A percentile compares a stretch with the other conserved stretches of the same genome.
Evolutionary conservation across 30 jellyfish, hydroid and myxozoan genomes (phyloP).

Genomic region (Euphysa ruthae): DNA sequence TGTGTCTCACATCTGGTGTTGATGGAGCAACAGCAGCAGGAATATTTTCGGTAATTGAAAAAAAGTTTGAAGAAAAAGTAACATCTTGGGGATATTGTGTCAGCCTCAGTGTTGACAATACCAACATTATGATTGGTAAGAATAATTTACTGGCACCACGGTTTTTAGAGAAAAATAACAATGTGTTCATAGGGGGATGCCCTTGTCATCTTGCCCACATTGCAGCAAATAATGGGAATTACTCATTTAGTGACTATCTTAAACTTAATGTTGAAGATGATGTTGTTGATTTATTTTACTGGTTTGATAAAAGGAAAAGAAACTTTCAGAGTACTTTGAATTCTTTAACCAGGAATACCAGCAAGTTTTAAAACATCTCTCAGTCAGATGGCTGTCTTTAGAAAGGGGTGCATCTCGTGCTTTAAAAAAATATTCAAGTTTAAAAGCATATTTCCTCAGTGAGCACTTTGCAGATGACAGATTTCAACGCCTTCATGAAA

Average conservation of each 20-base stretch:
- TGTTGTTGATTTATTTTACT: conserved; percentile 27
- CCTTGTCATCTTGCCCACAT: conserved; percentile 62
- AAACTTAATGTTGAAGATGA: conserved; percentile 21
- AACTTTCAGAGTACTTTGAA: conserved; percentile 30
- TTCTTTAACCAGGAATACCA: conserved; percentile 37
- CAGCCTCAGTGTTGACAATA: conserved; percentile 47
- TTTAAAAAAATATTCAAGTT: background rate
- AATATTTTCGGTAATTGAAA: conserved; percentile 11
- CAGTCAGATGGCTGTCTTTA: conserved; percentile 41
- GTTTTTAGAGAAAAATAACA: conserved; percentile 5
- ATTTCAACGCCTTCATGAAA: conserved; percentile 18
- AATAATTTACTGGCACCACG: conserved; percentile 44
- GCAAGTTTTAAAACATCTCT: conserved; percentile 14
- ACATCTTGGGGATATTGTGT: conserved; percentile 28
- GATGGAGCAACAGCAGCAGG: conserved; percentile 32
- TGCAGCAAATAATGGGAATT: conserved; percentile 37
- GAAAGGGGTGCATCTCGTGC: conserved; percentile 34
- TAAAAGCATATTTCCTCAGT: conserved; percentile 30
- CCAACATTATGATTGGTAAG: conserved; percentile 46
- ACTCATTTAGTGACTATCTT: conserved; percentile 13
- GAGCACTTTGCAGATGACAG: conserved; percentile 28
- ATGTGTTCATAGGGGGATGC: conserved; percentile 52
- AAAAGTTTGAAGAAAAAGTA: background rate
- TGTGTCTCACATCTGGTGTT: conserved; percentile 48
- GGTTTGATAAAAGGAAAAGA: conserved; percentile 41